These are phyloP conservation scores for Andricus grossulariae DNA, from an alignment of 1,140 invertebrate species.

Conservation along the genomic window DNA sequence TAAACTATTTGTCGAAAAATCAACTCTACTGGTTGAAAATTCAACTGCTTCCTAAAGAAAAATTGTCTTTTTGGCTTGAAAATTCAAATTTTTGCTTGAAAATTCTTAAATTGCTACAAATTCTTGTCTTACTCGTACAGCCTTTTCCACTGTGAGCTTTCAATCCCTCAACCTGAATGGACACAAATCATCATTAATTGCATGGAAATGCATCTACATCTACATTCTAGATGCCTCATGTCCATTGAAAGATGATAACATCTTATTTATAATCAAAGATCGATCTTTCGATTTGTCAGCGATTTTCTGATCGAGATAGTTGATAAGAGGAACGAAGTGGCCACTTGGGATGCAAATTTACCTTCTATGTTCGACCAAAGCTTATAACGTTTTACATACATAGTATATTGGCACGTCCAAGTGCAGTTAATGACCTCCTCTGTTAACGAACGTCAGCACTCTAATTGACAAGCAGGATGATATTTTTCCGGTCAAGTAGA, in stretches of 20 bases:
- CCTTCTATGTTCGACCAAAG: conserved; percentile 11
- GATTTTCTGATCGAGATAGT: conserved; percentile 4
- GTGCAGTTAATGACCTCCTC: conserved; percentile 56
- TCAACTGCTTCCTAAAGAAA: no score
- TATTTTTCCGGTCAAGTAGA: conserved; percentile 34
- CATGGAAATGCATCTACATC: neutral
- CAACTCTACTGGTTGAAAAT: no score
- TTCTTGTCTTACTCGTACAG: neutral
- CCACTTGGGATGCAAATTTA: conserved; percentile 21
- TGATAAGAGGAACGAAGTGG: neutral
- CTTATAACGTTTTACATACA: neutral
- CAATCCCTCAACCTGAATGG: no score
- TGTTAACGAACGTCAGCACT: conserved; percentile 55
- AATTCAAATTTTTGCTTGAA: no score
- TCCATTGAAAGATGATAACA: neutral
- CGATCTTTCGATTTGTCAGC: conserved; percentile 17
- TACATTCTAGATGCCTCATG: neutral
- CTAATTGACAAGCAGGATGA: conserved; percentile 51
- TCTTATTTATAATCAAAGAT: neutral
- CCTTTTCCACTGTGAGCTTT: neutral
- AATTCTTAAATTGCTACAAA: neutral
- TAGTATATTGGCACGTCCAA: conserved; percentile 19
- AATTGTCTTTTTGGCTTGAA: no score
- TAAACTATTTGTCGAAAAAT: no score
- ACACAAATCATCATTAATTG: no score